Base-by-base conservation (phyloP, 2,113 vertebrate genomes). In the Syrrhaptes paradoxus region DNA sequence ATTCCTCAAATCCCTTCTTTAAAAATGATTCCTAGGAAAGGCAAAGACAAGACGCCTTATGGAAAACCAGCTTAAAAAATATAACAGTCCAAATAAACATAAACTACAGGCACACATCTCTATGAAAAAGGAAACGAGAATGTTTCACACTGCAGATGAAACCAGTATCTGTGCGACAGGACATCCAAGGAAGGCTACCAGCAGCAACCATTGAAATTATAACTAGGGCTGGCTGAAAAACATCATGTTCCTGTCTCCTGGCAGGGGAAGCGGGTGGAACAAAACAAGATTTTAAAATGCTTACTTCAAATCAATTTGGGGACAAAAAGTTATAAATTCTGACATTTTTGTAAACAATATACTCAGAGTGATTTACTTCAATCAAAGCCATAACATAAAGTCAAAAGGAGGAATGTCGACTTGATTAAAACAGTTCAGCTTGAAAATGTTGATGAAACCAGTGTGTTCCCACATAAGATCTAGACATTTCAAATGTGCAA, bases 391-490 rank as follows among this genome's bases (percentile, higher is more conserved):
- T 54, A 90, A 65, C 73, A 28, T 57, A 58, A 87, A 96, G 75
- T 66, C 65, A 9, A 90, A 88, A 93, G 84, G 70, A 96, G 82
- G 93, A 95, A 96, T 62, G 76, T 31, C 87, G 80, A 89, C 89
- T 95, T 94, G 80, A 96, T 95, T 95, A 93, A 95, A 97, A 89
- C 79, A 87, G 93, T 79, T 91, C 70, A 72, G 85, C 77, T 85
- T 12, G 8, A 87, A 95, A 93, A 96, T 6, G 48, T 61, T 95
- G 93, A 96, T 97, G 91, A 94, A 97, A 95, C 49, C 96, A 97
- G 71, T 19, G 81, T 95, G 96, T 85, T 96, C 48, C 73, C 84
- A 49, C 83, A 95, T 63, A 77, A 80, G 75, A 95, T 48, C 68
- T 13, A 72, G 73, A 61, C 70, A 41, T 95, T 95, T 87, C 18